Base-by-base conservation (phyloP, 2,888 invertebrate genomes). In the Ganaspis brasiliensis region DNA sequence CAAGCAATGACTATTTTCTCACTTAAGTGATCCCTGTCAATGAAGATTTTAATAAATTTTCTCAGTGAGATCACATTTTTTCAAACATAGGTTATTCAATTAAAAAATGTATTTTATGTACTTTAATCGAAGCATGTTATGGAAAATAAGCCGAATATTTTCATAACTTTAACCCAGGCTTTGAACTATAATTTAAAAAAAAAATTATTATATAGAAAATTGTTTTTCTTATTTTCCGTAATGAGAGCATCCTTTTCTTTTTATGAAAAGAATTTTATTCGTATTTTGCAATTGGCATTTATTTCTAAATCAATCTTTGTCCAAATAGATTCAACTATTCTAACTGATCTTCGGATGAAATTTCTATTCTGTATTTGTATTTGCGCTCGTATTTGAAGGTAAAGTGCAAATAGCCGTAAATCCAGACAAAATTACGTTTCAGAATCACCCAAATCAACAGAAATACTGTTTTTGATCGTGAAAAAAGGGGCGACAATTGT, bases 341-440 rank as follows among this genome's bases (percentile, higher is more conserved):
- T n/a, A 3, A 26, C 14, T n/a, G 26, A 57, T 57, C 31, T n/a
- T 57, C 52, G 19, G 19, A 52, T 52, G n/a, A 52, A 52, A 52
- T 19, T 52, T 52, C 52, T 52, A 52, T 16, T n/a, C 49, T 16
- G 16, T 49, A 49, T 57, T 57, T 57, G 24, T 57, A 57, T 57
- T 57, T 57, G 26, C 57, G 14, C 26, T 57, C 31, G 57, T 57
- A 24, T 31, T 14, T 57, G 31, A 57, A 26, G 57, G 14, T 26
- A 57, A 26, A 57, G 57, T 57, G 57, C n/a, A 57, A 57, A 26
- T 57, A 31, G 57, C 26, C 57, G 57, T 57, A 57, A 57, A 52
- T 52, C 52, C 52, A 52, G 52, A 52, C 52, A 52, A 52, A 52
- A 57, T 31, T 57, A 57, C 31, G 24, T 24, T 57, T 57, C 57